Conservation (phyloP, 2,888 invertebrate species). For the Sesia bembeciformis region DNA sequence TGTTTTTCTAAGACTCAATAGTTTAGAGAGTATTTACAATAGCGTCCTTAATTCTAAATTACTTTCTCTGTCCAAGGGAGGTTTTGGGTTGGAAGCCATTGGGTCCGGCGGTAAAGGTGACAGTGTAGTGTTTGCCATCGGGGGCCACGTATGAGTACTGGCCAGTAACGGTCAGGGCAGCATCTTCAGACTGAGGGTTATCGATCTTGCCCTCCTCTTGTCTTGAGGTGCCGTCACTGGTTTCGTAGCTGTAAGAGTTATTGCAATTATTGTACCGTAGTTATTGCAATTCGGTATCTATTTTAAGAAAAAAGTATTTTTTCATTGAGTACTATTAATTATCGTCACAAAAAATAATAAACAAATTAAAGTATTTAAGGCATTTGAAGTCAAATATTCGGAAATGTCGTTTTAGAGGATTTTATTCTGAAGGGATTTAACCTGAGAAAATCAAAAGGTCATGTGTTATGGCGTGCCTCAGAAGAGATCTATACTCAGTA, state of each 20-base stretch:
- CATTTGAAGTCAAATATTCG: too few relatives aligned
- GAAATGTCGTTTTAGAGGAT: too few relatives aligned
- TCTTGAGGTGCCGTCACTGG: conserved; percentile 79
- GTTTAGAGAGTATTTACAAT: background rate
- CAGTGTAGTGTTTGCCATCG: conserved; percentile 78
- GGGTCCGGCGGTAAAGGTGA: conserved; percentile 77
- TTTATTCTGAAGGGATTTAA: too few relatives aligned
- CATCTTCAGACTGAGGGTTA: conserved; percentile 77
- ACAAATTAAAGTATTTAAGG: too few relatives aligned
- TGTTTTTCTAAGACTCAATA: background rate
- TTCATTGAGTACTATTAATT: too few relatives aligned
- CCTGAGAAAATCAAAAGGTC: too few relatives aligned
- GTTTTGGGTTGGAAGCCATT: conserved; percentile 76
- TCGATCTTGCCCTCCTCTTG: conserved; percentile 79
- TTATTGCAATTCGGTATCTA: too few relatives aligned
- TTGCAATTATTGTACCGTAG: too few relatives aligned
- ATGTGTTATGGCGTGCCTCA: too few relatives aligned
- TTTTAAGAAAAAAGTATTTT: too few relatives aligned
- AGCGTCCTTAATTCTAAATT: conserved; percentile 5
- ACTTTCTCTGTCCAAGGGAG: conserved; percentile 56
- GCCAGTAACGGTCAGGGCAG: conserved; percentile 77
- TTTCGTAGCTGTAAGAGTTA: conserved; percentile 68
- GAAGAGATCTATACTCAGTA: too few relatives aligned
- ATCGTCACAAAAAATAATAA: too few relatives aligned
- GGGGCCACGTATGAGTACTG: conserved; percentile 77